Evolutionary conservation across 2,888 invertebrate species (phyloP).

Genomic region (Phania funesta): DNA sequence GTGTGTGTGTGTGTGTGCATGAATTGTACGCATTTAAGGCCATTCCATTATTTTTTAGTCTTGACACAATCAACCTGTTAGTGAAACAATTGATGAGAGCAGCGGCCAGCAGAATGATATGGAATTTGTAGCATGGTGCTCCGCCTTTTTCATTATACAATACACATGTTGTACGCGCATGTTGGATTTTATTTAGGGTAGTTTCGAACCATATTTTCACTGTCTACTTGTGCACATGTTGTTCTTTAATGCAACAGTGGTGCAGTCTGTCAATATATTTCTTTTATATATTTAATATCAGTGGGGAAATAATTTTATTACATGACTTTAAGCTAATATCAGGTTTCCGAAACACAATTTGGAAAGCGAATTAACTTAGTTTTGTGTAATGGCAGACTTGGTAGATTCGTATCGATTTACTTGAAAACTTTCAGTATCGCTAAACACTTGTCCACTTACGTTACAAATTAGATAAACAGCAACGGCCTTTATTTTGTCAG

Average conservation of each 20-base stretch:
- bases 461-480: no score
- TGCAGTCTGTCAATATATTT: not conserved
- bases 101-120: constrained; percentile 46
- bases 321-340: no score
- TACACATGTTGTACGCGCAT: constrained; percentile 61
- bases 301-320: no score
- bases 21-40: constrained; percentile 26
- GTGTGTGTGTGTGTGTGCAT: not conserved
- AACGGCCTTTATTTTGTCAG: no score
- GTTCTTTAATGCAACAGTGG: constrained; percentile 61
- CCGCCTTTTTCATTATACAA: constrained; percentile 63
- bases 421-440: no score
- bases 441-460: no score
- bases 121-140: constrained; percentile 63
- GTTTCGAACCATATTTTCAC: constrained; percentile 66
- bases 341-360: no score
- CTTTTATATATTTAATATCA: no score
- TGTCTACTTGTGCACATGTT: constrained; percentile 67
- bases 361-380: no score
- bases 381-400: no score
- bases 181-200: constrained; percentile 65
- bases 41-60: constrained; percentile 61
- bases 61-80: constrained; percentile 67
- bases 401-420: no score
- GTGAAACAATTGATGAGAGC: constrained; percentile 65